A percentile compares a stretch with the other conserved stretches of the same genome.
Conservation (phyloP, 2,888 invertebrate genomes). For the Polydrusus tereticollis region DNA sequence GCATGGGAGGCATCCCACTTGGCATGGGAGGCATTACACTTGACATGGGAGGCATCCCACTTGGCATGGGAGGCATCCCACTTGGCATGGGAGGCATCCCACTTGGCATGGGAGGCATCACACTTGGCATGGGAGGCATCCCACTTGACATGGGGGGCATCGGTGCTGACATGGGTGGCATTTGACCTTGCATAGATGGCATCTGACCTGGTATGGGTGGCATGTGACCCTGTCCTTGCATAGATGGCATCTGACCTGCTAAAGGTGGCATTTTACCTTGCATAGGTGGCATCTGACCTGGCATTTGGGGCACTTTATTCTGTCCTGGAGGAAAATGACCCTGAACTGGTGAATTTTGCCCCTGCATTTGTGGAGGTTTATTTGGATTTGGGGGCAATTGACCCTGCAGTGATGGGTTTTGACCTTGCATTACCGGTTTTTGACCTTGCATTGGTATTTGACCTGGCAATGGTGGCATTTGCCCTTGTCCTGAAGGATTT, state of each 20-base stretch:
- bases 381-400: not conserved
- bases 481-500: conserved; percentile 2
- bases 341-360: conserved; percentile 16
- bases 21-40: conserved; percentile 33
- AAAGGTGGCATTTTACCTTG: not conserved
- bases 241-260: not conserved
- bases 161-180: not conserved
- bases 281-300: conserved; percentile 4
- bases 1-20: conserved; percentile 37
- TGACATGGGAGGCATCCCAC: conserved; percentile 36
- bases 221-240: conserved; percentile 12
- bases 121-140: conserved; percentile 40
- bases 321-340: not conserved
- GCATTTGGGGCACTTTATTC: conserved; percentile 28
- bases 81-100: conserved; percentile 40
- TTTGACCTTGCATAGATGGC: conserved; percentile 12
- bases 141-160: not conserved
- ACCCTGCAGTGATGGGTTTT: not conserved
- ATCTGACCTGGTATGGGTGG: conserved; percentile 1
- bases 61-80: conserved; percentile 30
- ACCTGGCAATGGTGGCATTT: conserved; percentile 11
- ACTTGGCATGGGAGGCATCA: conserved; percentile 27
- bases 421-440: conserved; percentile 4
- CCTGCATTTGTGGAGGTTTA: not conserved
- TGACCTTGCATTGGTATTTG: conserved; percentile 7